Percentiles rank a stretch among this genome's conserved stretches.
Conservation (phyloP, 2,113 vertebrate species). For the Misgurnus mizolepis region DNA sequence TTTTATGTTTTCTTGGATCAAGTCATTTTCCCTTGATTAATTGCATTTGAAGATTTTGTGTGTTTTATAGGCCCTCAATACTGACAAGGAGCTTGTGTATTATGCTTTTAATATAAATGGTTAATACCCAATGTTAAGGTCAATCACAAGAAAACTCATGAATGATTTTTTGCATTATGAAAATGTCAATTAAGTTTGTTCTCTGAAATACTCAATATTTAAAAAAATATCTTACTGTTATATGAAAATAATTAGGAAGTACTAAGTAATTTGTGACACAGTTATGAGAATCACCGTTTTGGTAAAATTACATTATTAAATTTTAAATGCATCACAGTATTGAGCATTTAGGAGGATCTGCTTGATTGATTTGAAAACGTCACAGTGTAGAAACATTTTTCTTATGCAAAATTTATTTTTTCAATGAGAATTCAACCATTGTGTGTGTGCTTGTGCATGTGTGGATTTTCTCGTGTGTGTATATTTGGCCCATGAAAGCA, state of each 20-base stretch:
- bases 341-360: neutral
- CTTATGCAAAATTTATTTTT: neutral
- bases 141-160: neutral
- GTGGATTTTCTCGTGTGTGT: neutral
- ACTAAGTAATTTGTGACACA: no score
- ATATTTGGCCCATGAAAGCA: neutral
- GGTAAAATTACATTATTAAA: neutral
- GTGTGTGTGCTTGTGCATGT: constrained; percentile 5
- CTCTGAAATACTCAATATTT: no score
- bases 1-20: constrained; percentile 17
- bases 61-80: constrained; percentile 32
- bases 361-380: neutral
- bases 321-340: neutral
- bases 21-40: constrained; percentile 20
- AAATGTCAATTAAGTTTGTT: no score
- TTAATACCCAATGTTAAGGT: neutral
- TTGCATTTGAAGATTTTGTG: constrained; percentile 5
- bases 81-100: neutral
- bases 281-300: neutral
- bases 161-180: neutral
- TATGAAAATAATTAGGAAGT: neutral
- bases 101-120: neutral
- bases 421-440: neutral
- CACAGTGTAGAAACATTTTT: no score
- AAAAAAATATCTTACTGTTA: no score